phyloP scores from a whole-genome alignment of 2,113 vertebrate genomes.

The Ptyas mucosa region DNA sequence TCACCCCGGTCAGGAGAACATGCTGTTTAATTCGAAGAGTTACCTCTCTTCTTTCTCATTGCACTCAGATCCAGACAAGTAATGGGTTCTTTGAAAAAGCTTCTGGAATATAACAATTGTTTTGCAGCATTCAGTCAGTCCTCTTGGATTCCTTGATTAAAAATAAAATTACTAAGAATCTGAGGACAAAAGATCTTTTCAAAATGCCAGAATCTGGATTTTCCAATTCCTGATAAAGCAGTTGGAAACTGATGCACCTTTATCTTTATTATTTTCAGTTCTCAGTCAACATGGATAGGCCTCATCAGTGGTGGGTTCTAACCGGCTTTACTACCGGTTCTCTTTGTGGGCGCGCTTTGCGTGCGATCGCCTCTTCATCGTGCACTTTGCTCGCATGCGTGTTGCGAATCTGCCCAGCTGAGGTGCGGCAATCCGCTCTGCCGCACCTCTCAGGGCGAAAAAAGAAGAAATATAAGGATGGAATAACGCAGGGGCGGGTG shows the following conservation, averaged over 20 bases:
- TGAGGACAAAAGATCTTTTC: not conserved
- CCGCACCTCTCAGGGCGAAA: no score
- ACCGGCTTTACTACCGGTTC: no score
- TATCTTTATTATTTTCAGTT: not conserved
- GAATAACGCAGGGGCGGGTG: no score
- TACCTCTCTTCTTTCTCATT: not conserved
- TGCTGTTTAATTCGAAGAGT: no score
- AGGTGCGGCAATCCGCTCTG: no score
- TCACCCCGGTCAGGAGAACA: not conserved
- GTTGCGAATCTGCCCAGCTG: no score
- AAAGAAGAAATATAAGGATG: no score
- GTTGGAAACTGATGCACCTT: not conserved
- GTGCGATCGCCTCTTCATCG: no score
- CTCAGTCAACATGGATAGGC: not conserved
- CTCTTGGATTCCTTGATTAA: not conserved
- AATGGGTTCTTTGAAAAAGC: not conserved
- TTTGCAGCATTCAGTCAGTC: not conserved
- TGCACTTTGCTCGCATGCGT: no score
- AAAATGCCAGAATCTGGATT: not conserved
- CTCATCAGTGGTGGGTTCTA: no score
- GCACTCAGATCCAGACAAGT: not conserved
- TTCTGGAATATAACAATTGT: not conserved
- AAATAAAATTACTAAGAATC: not conserved
- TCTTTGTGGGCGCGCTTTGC: no score
- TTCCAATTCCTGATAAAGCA: not conserved